Conservation (phyloP, 2,113 vertebrate genomes). For the Engraulis encrasicolus region DNA sequence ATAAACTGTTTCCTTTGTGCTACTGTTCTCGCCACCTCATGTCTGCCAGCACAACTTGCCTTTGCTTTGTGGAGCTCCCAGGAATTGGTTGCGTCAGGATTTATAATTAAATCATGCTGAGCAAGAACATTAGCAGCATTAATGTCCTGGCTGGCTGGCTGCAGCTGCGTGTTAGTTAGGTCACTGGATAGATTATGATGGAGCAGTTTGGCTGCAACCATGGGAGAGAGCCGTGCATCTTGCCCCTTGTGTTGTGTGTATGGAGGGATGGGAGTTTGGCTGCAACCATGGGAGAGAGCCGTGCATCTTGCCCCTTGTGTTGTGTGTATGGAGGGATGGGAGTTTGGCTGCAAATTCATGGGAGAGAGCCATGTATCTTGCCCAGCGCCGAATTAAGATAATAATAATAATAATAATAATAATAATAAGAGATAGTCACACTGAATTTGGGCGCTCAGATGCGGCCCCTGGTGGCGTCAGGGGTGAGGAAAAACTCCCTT, state of each 20-base stretch:
- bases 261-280: too few relatives aligned
- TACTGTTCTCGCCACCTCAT: neutral
- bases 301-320: too few relatives aligned
- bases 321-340: too few relatives aligned
- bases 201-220: slow-evolving; percentile 28
- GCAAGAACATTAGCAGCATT: neutral
- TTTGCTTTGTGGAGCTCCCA: neutral
- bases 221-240: slow-evolving; percentile 31
- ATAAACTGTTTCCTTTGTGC: neutral
- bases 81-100: neutral
- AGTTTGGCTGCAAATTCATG: slow-evolving; percentile 28
- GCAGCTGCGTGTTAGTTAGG: neutral
- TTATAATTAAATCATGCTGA: slow-evolving; percentile 19
- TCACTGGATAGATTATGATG: slow-evolving; percentile 28
- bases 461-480: too few relatives aligned
- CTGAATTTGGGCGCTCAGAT: too few relatives aligned
- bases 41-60: neutral
- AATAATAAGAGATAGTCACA: too few relatives aligned
- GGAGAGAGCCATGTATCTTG: slow-evolving; percentile 28
- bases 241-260: too few relatives aligned
- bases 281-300: slow-evolving; percentile 32
- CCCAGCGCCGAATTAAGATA: too few relatives aligned
- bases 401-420: too few relatives aligned
- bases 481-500: too few relatives aligned
- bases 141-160: neutral